Base-by-base conservation (phyloP, 1,140 invertebrate species). In the Diachasma alloeum region DNA sequence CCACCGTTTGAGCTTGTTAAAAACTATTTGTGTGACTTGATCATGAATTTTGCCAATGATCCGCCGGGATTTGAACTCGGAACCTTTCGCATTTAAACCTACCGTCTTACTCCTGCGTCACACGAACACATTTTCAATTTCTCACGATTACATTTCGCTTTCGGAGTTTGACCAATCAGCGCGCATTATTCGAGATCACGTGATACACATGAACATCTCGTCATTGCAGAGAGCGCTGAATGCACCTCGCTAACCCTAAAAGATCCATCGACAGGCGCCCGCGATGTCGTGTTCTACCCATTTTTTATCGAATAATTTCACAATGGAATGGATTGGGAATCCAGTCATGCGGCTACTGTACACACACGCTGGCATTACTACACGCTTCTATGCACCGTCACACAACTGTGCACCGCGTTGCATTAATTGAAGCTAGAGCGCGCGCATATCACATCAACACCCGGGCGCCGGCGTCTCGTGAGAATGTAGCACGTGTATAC, bases 351-450 rank as follows among this genome's bases (percentile, higher is more conserved):
- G 74, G 78, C 72, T 76, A 80, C 39, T 69, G 36, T 79, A 82
- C 83, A 81, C 84, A 85, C 83, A 81, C 67, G 80, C 80, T 81
- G 77, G 75, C 83, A 86, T 87, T 86, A 88, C 79, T 63, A 15
- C 76, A 77, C 80, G 75, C 69, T 77, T 83, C 84, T 88, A 88
- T 87, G 86, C 85, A 83, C 81, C 39, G 53, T 79, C 80, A 79
- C 87, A 86, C 84, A 87, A 87, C 86, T 85, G 84, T 84, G 83
- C 85, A 84, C 86, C 85, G 81, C 81, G 83, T 79, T 85, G 85
- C 83, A 88, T 87, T 88, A 87, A 87, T 88, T 87, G 85, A 86
- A 85, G 85, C 83, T 15, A 63, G 59, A 31, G 59, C 24, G 59
- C 59, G 59, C 59, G 59, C 59, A 63, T 37, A 70, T 76, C 71